phyloP scores from a whole-genome alignment of 2,113 vertebrate species.

The Psilopsiagon aymara region DNA sequence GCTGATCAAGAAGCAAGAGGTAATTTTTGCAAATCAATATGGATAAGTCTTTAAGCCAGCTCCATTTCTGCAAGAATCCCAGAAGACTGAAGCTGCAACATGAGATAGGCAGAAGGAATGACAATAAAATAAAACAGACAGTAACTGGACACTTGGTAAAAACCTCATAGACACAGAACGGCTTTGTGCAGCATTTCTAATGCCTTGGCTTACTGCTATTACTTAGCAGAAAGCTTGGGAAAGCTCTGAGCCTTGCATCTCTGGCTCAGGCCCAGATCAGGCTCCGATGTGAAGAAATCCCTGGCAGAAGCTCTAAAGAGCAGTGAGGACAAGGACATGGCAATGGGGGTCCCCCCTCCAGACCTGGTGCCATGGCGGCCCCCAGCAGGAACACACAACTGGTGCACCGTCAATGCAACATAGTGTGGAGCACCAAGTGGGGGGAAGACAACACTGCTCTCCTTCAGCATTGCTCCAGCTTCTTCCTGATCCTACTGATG shows the following conservation, averaged over 20 bases:
- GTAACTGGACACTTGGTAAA: background rate
- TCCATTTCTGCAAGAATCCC: background rate
- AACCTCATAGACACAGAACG: background rate
- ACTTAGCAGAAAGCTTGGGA: background rate
- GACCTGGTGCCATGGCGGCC: background rate
- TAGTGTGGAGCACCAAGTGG: fast-evolving
- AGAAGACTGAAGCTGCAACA: background rate
- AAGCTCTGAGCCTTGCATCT: background rate
- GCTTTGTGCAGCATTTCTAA: background rate
- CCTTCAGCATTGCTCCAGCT: background rate
- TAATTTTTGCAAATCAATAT: background rate
- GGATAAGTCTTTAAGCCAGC: background rate
- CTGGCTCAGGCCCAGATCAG: background rate
- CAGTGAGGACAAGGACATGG: background rate
- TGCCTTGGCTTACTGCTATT: background rate
- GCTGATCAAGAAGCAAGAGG: background rate
- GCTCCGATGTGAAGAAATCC: background rate
- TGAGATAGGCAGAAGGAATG: background rate
- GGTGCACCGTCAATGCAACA: fast-evolving
- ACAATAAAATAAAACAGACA: background rate
- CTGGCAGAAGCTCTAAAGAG: background rate
- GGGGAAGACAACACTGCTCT: background rate
- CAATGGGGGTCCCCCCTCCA: background rate
- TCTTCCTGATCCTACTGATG: background rate
- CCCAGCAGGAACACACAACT: background rate